Base-by-base conservation (phyloP, 2,113 vertebrate genomes). In the Clarias batrachus region DNA sequence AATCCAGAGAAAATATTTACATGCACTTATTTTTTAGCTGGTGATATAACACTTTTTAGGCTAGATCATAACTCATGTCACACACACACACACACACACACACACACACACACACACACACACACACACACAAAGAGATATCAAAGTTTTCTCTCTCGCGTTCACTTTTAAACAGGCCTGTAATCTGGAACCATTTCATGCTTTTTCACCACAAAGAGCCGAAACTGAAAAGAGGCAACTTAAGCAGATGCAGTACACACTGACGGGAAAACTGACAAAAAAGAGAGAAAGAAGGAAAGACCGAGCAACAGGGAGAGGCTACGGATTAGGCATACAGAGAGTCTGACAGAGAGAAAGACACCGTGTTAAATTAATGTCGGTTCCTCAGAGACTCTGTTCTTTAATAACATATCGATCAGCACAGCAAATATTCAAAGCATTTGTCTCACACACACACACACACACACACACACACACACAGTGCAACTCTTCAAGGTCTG, bases 341-440 rank as follows among this genome's bases (percentile, higher is more conserved):
- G 68, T 82, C 11, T 16, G 62, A 87, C 14, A 87, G 80, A 66
- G 48, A 76, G 73, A 80, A n/a, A 68, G 56, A 78, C n/a, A 78
- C 76, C 10, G n/a, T 77, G 95, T 94, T 87, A 94, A 95, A 97
- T 97, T 96, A 97, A 98, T 97, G 96, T 95, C 94, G 91, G 94
- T 94, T 93, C 93, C 94, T 93, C 91, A 57, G 81, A 96, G 95
- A 94, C 93, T 91, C 93, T 96, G 97, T 96, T 96, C 96, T 96
- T 96, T 97, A 97, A 98, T 97, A 97, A 97, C 89, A 78, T 98
- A 99, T 98, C 92, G 97, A 98, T 98, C 83, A 83, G 86, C 94
- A 92, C 93, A 85, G 94, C 94, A 96, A 94, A 96, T 97, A 98
- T 96, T 95, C 96, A 96, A 94, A 95, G 93, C 91, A 92, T 94